A percentile compares a stretch with the other conserved stretches of the same genome.
Conservation (phyloP, 2,113 vertebrate species). For the Callaeas wilsoni region DNA sequence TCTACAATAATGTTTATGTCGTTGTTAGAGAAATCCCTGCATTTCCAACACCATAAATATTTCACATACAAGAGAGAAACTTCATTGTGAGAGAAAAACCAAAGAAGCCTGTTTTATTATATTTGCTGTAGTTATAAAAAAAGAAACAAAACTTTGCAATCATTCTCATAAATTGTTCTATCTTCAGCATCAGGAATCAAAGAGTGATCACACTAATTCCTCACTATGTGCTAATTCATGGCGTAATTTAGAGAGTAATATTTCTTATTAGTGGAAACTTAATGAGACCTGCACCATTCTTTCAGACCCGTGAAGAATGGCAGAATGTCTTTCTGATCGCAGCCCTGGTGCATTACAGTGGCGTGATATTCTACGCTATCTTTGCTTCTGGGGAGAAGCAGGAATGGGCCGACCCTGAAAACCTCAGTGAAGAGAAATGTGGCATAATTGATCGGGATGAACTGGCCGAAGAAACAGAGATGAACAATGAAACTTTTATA, state of each 20-base stretch:
- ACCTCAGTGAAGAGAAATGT: slow-evolving; percentile 87
- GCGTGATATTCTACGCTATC: slow-evolving; percentile 93
- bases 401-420: slow-evolving; percentile 93
- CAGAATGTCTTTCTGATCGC: slow-evolving; percentile 96
- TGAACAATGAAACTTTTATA: slow-evolving; percentile 74
- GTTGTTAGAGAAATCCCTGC: background rate
- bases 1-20: background rate
- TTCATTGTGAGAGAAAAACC: background rate
- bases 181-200: background rate
- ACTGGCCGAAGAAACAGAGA: slow-evolving; percentile 88
- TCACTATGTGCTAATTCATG: background rate
- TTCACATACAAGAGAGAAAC: background rate
- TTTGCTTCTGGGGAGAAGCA: slow-evolving; percentile 98
- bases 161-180: background rate
- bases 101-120: background rate
- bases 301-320: slow-evolving; percentile 95
- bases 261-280: background rate
- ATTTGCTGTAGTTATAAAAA: background rate
- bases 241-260: background rate
- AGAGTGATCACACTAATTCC: background rate
- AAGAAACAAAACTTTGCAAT: background rate
- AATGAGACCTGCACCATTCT: background rate
- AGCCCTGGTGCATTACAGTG: slow-evolving; percentile 91
- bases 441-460: slow-evolving; percentile 92
- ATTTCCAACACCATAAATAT: background rate